Evolutionary conservation across 1,140 invertebrate genomes (phyloP).

Genomic region (Bathynomus jamesi): DNA sequence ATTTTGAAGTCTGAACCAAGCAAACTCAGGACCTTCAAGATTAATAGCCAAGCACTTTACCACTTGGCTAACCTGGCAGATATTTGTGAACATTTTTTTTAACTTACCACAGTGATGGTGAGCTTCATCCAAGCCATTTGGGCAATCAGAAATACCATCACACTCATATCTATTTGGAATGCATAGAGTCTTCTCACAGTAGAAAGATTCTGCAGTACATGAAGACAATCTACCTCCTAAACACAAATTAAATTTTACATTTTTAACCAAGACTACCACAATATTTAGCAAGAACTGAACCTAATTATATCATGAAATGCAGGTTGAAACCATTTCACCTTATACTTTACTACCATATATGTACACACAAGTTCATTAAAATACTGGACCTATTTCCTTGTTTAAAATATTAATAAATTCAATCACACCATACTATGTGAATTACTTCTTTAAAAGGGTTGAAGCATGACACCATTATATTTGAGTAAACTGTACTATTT

Average conservation of each 20-base stretch:
- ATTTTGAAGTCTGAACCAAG: too few species aligned
- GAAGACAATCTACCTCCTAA: background rate
- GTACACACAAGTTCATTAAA: background rate
- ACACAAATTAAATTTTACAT: background rate
- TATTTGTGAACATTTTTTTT: too few species aligned
- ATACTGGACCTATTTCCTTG: background rate
- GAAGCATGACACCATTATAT: background rate
- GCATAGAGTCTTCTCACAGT: background rate
- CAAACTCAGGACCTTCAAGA: too few species aligned
- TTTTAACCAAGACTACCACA: background rate
- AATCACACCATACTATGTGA: background rate
- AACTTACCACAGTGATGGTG: background rate
- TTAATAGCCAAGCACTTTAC: too few species aligned
- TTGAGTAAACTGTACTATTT: background rate
- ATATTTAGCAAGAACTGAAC: background rate
- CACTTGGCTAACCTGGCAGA: too few species aligned
- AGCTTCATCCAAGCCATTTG: background rate
- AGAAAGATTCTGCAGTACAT: background rate
- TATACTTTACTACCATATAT: background rate
- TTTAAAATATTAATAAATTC: background rate
- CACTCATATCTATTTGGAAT: background rate
- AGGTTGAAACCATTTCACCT: background rate
- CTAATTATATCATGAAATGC: background rate
- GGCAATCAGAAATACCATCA: background rate
- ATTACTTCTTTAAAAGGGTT: background rate